Percentiles rank a stretch among this genome's conserved stretches.
Evolutionary conservation across 1,140 invertebrate species (phyloP).

Genomic region (Drosophila parabipectinata): DNA sequence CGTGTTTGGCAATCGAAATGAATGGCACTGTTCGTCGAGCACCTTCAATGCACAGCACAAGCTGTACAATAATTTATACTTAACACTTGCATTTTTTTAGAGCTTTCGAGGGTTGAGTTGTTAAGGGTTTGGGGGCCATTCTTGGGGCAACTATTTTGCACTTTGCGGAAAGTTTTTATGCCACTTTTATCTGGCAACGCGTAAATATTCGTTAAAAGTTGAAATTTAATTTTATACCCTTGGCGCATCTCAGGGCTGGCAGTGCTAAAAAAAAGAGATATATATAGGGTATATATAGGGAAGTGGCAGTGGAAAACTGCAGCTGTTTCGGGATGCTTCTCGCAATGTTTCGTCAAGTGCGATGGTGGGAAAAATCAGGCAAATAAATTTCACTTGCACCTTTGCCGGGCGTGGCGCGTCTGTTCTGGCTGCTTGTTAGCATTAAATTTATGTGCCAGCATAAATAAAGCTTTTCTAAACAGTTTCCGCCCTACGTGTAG

Average conservation of each 20-base stretch:
- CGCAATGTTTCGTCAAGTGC: slow-evolving; percentile 47
- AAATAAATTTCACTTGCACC: slow-evolving; percentile 78
- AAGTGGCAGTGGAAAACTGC: slow-evolving; percentile 13
- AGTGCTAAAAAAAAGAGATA: neutral
- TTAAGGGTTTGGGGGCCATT: slow-evolving; percentile 30
- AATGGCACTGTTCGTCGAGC: slow-evolving; percentile 63
- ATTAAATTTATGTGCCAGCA: slow-evolving; percentile 76
- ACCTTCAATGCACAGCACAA: slow-evolving; percentile 41
- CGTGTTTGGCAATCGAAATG: slow-evolving; percentile 48
- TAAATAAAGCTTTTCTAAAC: slow-evolving; percentile 82
- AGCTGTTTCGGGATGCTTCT: slow-evolving; percentile 22
- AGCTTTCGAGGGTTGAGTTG: slow-evolving; percentile 48
- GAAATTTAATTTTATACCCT: slow-evolving; percentile 81
- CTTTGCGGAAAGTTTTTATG: slow-evolving; percentile 79
- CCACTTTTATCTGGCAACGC: slow-evolving; percentile 79
- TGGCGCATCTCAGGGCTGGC: slow-evolving; percentile 30
- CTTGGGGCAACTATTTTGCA: slow-evolving; percentile 64
- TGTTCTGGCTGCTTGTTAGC: slow-evolving; percentile 69
- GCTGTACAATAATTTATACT: slow-evolving; percentile 76
- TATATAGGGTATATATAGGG: neutral
- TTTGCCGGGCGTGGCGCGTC: slow-evolving; percentile 52
- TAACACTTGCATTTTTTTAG: slow-evolving; percentile 58
- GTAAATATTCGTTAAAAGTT: slow-evolving; percentile 83
- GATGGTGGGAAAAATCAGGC: slow-evolving; percentile 52
- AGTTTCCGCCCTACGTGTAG: slow-evolving; percentile 59